phyloP scores from a whole-genome alignment of 2,797 vertebrate species.

The Epinephelus awoara region DNA sequence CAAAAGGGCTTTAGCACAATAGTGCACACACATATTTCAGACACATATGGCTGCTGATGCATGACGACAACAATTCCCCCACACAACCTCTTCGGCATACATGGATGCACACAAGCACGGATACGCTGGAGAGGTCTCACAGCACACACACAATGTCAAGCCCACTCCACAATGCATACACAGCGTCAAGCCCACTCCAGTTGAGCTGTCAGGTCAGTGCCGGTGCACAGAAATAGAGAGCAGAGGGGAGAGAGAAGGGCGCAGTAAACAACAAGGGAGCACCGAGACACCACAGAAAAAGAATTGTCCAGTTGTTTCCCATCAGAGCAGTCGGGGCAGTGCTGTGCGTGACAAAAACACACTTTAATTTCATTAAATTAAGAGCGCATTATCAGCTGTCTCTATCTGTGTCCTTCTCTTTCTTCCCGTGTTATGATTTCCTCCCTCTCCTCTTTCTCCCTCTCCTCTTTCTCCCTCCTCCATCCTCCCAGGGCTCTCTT shows the following conservation, averaged over 20 bases:
- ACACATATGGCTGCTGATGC: slow-evolving; percentile 44
- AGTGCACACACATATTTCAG: slow-evolving; percentile 2
- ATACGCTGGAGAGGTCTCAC: slow-evolving; percentile 40
- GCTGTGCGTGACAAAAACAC: slow-evolving; percentile 2
- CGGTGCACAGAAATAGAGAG: slow-evolving; percentile 24
- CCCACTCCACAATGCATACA: slow-evolving; percentile 19
- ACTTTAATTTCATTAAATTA: slow-evolving; percentile 30
- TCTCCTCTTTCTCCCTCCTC: background rate
- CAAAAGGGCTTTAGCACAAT: background rate
- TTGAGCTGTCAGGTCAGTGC: slow-evolving; percentile 60
- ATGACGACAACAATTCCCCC: slow-evolving; percentile 43
- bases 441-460: background rate
- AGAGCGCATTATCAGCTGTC: slow-evolving; percentile 6
- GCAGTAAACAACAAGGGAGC: slow-evolving; percentile 29
- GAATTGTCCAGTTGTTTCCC: slow-evolving; percentile 20
- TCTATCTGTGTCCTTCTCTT: background rate
- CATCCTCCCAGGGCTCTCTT: background rate
- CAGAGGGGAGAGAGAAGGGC: slow-evolving; percentile 10
- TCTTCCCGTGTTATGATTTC: background rate
- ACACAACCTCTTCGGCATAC: slow-evolving; percentile 36
- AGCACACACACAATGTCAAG: slow-evolving; percentile 31
- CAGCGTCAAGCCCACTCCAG: slow-evolving; percentile 52
- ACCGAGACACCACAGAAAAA: slow-evolving; percentile 16
- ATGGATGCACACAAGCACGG: slow-evolving; percentile 41
- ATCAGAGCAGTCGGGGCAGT: slow-evolving; percentile 7